phyloP scores from a whole-genome alignment of 1,140 invertebrate species.

The Acromyrmex charruanus region DNA sequence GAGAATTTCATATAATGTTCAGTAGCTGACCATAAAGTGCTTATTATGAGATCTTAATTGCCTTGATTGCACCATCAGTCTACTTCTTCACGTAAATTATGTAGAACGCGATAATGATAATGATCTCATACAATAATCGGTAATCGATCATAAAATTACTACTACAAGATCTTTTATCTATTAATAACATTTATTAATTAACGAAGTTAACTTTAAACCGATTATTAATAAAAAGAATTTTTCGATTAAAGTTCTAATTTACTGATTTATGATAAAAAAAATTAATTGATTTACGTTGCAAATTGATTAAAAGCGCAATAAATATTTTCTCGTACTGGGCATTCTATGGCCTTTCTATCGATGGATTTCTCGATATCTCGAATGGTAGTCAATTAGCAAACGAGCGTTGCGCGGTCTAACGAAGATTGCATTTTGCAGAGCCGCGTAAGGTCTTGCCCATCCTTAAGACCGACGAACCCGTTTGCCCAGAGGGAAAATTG shows the following conservation, averaged over 20 bases:
- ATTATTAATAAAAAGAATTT: not conserved
- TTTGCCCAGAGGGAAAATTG: conserved; percentile 95
- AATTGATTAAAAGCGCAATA: not conserved
- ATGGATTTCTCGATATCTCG: not conserved
- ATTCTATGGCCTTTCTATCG: conserved; percentile 9
- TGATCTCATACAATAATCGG: not conserved
- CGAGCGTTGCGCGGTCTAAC: conserved; percentile 46
- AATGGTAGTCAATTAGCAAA: not conserved
- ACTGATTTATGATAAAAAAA: not conserved
- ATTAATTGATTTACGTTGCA: not conserved
- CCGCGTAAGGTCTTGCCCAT: conserved; percentile 95
- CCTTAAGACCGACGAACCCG: conserved; percentile 96
- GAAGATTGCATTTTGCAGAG: conserved; percentile 88
- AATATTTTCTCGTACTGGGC: not conserved
- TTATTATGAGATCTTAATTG: conserved; percentile 26
- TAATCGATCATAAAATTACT: not conserved
- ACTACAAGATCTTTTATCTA: not conserved
- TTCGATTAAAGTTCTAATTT: not conserved
- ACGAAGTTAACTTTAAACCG: not conserved
- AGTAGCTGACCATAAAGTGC: conserved; percentile 21
- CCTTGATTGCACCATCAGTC: conserved; percentile 67
- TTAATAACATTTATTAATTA: not conserved
- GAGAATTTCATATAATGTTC: conserved; percentile 23
- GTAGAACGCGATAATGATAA: conserved; percentile 58
- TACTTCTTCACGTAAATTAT: conserved; percentile 67